These are phyloP conservation scores for Octodon degus DNA, from an alignment of 2,113 vertebrate species.

Conservation along the genomic window DNA sequence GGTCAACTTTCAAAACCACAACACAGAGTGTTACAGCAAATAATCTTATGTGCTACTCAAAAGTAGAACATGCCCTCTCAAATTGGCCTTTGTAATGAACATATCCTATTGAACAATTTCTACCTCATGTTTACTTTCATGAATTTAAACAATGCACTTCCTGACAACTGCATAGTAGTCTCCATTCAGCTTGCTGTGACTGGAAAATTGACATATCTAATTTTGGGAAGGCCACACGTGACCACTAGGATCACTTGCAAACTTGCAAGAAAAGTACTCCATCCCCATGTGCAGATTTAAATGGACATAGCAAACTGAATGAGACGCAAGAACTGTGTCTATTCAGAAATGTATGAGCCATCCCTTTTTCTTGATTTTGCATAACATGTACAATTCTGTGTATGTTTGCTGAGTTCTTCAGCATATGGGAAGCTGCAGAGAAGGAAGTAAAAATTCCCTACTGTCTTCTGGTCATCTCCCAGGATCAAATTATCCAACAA, in stretches of 20 bases:
- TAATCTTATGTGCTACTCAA: conserved; percentile 28
- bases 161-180: not conserved
- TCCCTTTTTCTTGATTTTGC: not conserved
- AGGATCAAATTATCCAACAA: not conserved
- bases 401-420: not conserved
- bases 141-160: conserved; percentile 46
- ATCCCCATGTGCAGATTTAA: not conserved
- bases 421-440: not conserved
- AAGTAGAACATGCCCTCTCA: not conserved
- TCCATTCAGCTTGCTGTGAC: conserved; percentile 31
- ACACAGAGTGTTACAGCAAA: not conserved
- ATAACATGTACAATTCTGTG: not conserved
- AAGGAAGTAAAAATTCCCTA: not conserved
- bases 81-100: not conserved
- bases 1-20: conserved; percentile 32
- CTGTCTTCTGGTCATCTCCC: not conserved
- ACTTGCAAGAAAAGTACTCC: not conserved
- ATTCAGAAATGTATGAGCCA: not conserved
- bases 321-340: not conserved
- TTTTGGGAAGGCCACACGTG: not conserved
- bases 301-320: not conserved
- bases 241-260: not conserved
- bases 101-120: not conserved
- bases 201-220: not conserved
- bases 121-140: not conserved